Base-by-base conservation (phyloP, 1,140 invertebrate genomes). In the Macrobrachium rosenbergii region DNA sequence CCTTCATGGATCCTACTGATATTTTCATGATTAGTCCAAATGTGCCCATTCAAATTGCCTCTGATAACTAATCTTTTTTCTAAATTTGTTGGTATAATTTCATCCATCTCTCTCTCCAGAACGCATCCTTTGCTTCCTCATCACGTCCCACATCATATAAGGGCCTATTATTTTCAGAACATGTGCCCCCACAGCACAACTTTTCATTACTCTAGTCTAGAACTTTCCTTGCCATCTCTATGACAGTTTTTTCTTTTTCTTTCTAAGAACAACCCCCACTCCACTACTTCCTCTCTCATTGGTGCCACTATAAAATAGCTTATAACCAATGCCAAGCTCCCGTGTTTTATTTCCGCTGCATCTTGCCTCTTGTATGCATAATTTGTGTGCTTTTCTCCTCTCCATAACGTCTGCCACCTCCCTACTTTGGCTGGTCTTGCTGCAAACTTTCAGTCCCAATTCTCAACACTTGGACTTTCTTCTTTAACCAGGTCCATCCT, bases 61-160 rank as follows among this genome's bases (percentile, higher is more conserved):
- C n/a, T n/a, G n/a, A n/a, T n/a, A n/a, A n/a, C n/a, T n/a, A n/a
- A n/a, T n/a, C n/a, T n/a, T n/a, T n/a, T n/a, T n/a, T n/a, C n/a
- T n/a, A n/a, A n/a, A n/a, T n/a, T n/a, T n/a, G n/a, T n/a, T n/a
- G n/a, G n/a, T n/a, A 7, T 69, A 10, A 10, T 28, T 10, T 8
- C 37, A 21, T 69, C 17, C 37, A 69, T n/a, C n/a, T n/a, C 67
- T 69, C 37, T 28, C 67, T 69, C 17, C 67, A 69, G 67, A 69
- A 69, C 17, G n/a, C 67, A 69, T 69, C 67, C 67, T 69, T 69
- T 28, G n/a, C 67, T 69, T 69, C 67, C 67, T 69, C n/a, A 19
- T n/a, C 37, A 21, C n/a, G 37, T 69, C 17, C 67, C 6, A 28
- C 37, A 10, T 69, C 37, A 28, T 28, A 72, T 72, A 72, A 21